Percentiles rank a stretch among this genome's conserved stretches.
Evolutionary conservation across 2,113 vertebrate genomes (phyloP).

Genomic region (Periophthalmodon schlosseri): DNA sequence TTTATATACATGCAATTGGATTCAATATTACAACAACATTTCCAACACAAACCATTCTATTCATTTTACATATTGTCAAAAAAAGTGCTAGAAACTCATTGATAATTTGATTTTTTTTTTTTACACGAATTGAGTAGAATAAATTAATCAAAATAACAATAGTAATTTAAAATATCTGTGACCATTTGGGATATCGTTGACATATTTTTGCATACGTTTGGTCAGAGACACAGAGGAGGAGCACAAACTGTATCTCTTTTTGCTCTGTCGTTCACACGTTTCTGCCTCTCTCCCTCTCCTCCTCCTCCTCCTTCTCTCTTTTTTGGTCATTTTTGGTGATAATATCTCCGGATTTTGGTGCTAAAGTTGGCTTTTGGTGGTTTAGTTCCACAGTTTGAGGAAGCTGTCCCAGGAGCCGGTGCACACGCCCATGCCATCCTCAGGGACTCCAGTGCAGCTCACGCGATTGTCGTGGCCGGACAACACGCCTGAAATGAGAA

Average conservation of each 20-base stretch:
- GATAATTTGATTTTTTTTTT: background rate
- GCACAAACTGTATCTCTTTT: background rate
- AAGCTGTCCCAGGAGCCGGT: conserved; percentile 99
- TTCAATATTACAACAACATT: background rate
- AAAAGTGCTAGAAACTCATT: background rate
- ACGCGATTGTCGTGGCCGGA: conserved; percentile 98
- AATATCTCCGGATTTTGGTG: background rate
- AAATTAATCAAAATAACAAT: background rate
- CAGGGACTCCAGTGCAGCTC: conserved; percentile 95
- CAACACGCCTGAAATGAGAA: conserved; percentile 83
- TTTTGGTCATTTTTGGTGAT: background rate
- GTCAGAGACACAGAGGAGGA: background rate
- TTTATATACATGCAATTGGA: conserved; percentile 39
- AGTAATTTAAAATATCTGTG: no score
- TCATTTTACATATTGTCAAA: background rate
- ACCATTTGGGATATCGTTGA: conserved; percentile 5
- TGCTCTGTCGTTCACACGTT: background rate
- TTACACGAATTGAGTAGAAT: background rate
- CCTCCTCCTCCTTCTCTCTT: conserved; percentile 1
- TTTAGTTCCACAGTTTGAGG: conserved; percentile 85
- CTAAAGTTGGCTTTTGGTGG: background rate
- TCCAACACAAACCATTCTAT: background rate
- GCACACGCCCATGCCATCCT: conserved; percentile 95
- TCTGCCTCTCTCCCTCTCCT: background rate
- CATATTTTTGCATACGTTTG: conserved; percentile 33